Percentiles rank a stretch among this genome's conserved stretches.
phyloP scores from a whole-genome alignment of 1,140 invertebrate genomes.

The Eurosta solidaginis region DNA sequence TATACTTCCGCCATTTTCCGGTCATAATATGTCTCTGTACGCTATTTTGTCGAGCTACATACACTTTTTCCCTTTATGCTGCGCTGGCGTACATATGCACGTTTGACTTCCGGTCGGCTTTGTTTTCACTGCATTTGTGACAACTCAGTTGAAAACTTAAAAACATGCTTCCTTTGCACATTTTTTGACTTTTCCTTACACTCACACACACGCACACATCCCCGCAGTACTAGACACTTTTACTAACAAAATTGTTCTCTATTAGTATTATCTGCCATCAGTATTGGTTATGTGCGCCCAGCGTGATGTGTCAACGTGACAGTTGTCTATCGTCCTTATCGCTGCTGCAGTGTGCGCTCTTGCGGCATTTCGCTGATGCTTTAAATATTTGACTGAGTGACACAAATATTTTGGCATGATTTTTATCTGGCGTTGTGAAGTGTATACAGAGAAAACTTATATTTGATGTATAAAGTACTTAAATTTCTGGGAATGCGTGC shows the following conservation, averaged over 20 bases:
- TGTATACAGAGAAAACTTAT: too few species aligned
- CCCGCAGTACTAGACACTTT: background rate
- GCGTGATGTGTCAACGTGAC: background rate
- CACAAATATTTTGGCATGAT: background rate
- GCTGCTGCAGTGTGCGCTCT: background rate
- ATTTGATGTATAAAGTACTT: too few species aligned
- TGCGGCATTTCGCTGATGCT: background rate
- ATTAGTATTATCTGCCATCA: background rate
- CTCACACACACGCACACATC: conserved; percentile 24
- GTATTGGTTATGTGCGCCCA: background rate
- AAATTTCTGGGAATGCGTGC: too few species aligned
- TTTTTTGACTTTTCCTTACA: too few species aligned
- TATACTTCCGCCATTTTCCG: conserved; percentile 22
- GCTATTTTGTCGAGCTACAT: background rate
- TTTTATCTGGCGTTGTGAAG: background rate
- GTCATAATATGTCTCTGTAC: conserved; percentile 14
- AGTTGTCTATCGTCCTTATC: conserved; percentile 5
- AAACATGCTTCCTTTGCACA: too few species aligned
- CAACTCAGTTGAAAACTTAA: background rate
- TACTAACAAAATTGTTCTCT: background rate
- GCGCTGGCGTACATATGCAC: too few species aligned
- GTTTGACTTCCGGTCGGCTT: too few species aligned
- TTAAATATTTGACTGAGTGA: conserved; percentile 1
- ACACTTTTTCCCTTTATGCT: background rate
- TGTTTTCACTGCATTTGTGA: background rate